A percentile compares a stretch with the other conserved stretches of the same genome.
phyloP scores from a whole-genome alignment of 1,140 invertebrate species.

The Venustaconcha ellipsiformis region DNA sequence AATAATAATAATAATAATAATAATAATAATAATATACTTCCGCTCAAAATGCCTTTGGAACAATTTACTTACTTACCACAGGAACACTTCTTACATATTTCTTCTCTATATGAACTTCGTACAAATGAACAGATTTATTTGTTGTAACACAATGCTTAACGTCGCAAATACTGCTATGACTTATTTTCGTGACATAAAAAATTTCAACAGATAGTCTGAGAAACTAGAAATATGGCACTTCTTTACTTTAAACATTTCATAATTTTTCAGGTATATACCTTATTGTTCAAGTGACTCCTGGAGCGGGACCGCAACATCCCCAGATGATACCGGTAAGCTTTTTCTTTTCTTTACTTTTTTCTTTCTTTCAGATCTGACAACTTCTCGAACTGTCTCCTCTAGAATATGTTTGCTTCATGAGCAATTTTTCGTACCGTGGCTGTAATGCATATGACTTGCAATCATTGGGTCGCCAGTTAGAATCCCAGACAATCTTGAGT shows the following conservation, averaged over 20 bases:
- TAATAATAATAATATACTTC: no score
- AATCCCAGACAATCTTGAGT: no score
- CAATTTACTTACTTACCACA: neutral
- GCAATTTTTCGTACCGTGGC: no score
- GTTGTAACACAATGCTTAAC: neutral
- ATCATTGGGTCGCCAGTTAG: no score
- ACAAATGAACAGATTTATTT: neutral
- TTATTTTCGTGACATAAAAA: neutral
- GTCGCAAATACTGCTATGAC: neutral
- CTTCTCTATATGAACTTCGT: neutral
- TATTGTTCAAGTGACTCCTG: slow-evolving; percentile 96
- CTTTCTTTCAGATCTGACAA: neutral
- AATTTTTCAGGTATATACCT: slow-evolving; percentile 79
- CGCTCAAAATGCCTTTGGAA: no score
- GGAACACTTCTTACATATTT: neutral
- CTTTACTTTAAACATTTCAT: slow-evolving; percentile 16
- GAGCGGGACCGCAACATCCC: slow-evolving; percentile 78
- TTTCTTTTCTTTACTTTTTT: neutral
- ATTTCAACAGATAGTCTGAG: neutral
- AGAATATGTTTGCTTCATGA: no score
- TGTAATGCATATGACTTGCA: no score
- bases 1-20: no score
- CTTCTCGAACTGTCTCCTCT: no score
- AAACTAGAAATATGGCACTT: neutral
- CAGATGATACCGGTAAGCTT: slow-evolving; percentile 22